phyloP scores from a whole-genome alignment of 2,113 vertebrate genomes.

The Anseranas semipalmata region DNA sequence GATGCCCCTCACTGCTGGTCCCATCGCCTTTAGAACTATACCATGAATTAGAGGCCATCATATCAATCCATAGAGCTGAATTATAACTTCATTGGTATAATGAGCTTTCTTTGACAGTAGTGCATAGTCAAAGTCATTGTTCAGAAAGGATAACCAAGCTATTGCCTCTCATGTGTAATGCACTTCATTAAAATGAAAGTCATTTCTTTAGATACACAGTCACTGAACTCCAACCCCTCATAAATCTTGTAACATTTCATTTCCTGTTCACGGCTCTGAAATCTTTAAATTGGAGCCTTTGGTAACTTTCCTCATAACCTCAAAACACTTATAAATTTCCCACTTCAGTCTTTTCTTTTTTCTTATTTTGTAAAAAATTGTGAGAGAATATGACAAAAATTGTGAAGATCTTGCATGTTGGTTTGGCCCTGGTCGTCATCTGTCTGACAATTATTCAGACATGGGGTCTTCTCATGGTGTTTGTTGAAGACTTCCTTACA shows the following conservation, averaged over 20 bases:
- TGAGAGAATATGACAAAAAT: neutral
- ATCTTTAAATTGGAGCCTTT: neutral
- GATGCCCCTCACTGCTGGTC: neutral
- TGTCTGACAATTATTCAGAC: neutral
- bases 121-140: slow-evolving; percentile 35
- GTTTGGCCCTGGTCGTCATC: neutral
- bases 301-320: neutral
- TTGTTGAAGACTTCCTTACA: neutral
- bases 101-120: slow-evolving; percentile 23
- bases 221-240: slow-evolving; percentile 45
- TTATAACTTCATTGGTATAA: slow-evolving; percentile 45
- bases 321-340: neutral
- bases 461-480: neutral
- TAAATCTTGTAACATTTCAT: slow-evolving; percentile 54
- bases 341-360: neutral
- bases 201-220: slow-evolving; percentile 29
- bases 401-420: neutral
- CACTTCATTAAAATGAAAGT: slow-evolving; percentile 67
- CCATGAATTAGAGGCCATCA: slow-evolving; percentile 14
- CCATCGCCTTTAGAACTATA: slow-evolving; percentile 3
- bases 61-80: slow-evolving; percentile 25
- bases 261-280: slow-evolving; percentile 27
- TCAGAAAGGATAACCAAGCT: slow-evolving; percentile 58
- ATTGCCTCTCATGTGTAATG: slow-evolving; percentile 46
- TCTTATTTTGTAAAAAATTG: neutral